Evolutionary conservation across 2,113 vertebrate species (phyloP).

Genomic region (Zeus faber): DNA sequence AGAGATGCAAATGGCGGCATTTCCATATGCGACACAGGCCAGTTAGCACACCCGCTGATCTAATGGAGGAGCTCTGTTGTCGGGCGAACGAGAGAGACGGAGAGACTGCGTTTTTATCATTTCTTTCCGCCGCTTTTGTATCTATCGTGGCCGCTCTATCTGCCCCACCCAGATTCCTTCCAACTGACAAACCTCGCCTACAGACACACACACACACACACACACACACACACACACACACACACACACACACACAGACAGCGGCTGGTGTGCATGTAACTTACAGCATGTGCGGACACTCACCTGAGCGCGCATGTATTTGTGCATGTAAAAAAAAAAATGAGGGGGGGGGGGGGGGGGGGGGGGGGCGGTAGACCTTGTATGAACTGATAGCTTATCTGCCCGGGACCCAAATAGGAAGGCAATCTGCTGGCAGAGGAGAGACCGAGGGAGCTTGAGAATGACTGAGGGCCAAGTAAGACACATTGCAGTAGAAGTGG

Average conservation of each 20-base stretch:
- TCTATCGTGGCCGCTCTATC: neutral
- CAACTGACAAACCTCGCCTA: conserved; percentile 8
- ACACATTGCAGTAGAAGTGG: no score
- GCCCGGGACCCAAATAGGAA: conserved; percentile 30
- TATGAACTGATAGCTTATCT: conserved; percentile 41
- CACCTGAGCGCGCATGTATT: no score
- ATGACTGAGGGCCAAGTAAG: no score
- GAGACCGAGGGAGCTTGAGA: no score
- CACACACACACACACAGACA: conserved; percentile 6
- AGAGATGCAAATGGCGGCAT: conserved; percentile 73
- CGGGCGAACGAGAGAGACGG: conserved; percentile 17
- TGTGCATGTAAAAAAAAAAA: no score
- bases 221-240: neutral
- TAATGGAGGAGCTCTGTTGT: conserved; percentile 50
- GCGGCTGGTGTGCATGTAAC: no score
- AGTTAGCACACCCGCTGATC: conserved; percentile 56
- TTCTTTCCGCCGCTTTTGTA: conserved; percentile 2
- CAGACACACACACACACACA: neutral
- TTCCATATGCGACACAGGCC: conserved; percentile 68
- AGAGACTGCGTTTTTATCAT: conserved; percentile 25
- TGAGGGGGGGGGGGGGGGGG: no score
- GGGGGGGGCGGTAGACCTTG: no score
- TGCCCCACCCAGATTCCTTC: conserved; percentile 26
- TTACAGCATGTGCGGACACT: no score
- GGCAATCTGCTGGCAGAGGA: conserved; percentile 31